phyloP scores from a whole-genome alignment of 2,113 vertebrate genomes.

The Pseudopodoces humilis region DNA sequence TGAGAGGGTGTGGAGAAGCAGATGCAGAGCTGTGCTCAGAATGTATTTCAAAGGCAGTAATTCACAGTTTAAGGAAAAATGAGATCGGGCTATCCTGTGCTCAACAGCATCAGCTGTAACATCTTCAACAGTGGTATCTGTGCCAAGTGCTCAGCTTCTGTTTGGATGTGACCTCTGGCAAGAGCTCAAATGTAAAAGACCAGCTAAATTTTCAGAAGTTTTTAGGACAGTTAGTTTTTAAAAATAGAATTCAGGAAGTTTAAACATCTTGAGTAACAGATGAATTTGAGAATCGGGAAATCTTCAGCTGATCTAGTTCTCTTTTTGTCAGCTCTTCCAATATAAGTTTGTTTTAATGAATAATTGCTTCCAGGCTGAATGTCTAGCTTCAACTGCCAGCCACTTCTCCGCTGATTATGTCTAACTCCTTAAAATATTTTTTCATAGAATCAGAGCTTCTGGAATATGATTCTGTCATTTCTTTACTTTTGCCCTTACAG shows the following conservation, averaged over 20 bases:
- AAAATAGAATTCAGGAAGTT: neutral
- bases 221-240: neutral
- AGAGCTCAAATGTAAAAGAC: neutral
- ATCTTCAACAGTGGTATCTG: neutral
- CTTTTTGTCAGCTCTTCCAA: neutral
- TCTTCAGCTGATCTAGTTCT: neutral
- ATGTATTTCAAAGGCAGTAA: neutral
- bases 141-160: neutral
- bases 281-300: neutral
- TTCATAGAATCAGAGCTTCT: neutral
- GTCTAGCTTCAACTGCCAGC: neutral
- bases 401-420: neutral
- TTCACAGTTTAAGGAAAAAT: neutral
- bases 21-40: neutral
- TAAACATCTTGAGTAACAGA: neutral
- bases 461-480: neutral
- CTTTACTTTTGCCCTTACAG: neutral
- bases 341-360: neutral
- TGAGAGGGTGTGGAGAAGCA: neutral
- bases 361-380: neutral
- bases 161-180: neutral
- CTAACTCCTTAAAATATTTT: neutral
- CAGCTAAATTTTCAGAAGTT: neutral
- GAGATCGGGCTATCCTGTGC: neutral
- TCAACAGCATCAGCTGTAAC: neutral